Conservation (phyloP, 1,140 invertebrate species). For the Drosophila neocordata region DNA sequence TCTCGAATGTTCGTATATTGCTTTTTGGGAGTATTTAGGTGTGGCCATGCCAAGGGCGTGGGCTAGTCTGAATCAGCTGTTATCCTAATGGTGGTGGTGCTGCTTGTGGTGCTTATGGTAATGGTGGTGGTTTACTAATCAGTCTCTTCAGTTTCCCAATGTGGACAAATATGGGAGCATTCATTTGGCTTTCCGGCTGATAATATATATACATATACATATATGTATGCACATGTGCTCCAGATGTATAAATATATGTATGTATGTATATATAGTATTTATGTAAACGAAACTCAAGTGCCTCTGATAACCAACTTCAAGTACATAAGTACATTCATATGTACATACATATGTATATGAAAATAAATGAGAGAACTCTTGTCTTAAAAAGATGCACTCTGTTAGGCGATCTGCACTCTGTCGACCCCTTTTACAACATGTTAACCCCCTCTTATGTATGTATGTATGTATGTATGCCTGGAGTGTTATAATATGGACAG, state of each 20-base stretch:
- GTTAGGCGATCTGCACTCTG: not conserved
- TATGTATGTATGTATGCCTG: no score
- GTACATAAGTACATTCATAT: not conserved
- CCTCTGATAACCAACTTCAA: not conserved
- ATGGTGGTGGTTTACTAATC: conserved; percentile 8
- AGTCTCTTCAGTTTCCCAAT: not conserved
- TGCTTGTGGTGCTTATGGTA: not conserved
- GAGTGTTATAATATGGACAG: not conserved
- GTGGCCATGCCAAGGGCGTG: conserved; percentile 1
- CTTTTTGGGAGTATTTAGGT: not conserved
- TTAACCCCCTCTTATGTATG: no score
- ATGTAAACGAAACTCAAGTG: not conserved
- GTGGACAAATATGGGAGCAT: conserved; percentile 6
- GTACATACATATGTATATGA: no score
- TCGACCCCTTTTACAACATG: not conserved
- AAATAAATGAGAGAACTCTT: no score
- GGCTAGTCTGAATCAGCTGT: conserved; percentile 12
- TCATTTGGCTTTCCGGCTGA: conserved; percentile 4
- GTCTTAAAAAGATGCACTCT: not conserved
- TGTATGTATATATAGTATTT: not conserved
- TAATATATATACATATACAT: not conserved
- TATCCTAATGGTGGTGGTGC: not conserved
- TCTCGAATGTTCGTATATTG: not conserved
- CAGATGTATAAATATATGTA: not conserved
- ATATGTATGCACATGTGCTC: not conserved